phyloP scores from a whole-genome alignment of 2,797 vertebrate genomes.

The Catamblyrhynchus diadema region DNA sequence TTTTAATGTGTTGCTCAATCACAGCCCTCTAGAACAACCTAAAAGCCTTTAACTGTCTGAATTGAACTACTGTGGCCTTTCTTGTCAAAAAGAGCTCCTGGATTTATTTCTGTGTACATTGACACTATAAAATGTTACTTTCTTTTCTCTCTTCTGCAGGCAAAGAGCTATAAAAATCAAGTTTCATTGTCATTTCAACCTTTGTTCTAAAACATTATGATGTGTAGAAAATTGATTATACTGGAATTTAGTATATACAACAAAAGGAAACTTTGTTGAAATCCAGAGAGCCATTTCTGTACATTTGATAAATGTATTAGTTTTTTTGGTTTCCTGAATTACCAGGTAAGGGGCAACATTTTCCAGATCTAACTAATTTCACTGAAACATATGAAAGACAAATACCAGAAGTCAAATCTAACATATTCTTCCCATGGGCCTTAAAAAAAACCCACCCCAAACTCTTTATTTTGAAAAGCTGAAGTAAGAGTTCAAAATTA shows the following conservation, averaged over 20 bases:
- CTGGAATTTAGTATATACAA: slow-evolving; percentile 33
- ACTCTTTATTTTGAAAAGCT: slow-evolving; percentile 64
- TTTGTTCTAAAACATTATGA: slow-evolving; percentile 55
- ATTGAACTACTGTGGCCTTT: slow-evolving; percentile 15
- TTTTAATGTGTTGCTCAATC: not conserved
- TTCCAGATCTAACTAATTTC: slow-evolving; percentile 74
- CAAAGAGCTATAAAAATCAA: slow-evolving; percentile 36
- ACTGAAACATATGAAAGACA: slow-evolving; percentile 72
- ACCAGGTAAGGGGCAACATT: slow-evolving; percentile 73
- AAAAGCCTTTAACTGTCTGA: slow-evolving; percentile 3
- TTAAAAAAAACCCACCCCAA: slow-evolving; percentile 34
- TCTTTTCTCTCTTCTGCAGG: slow-evolving; percentile 21
- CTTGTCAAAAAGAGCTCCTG: slow-evolving; percentile 23
- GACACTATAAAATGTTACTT: slow-evolving; percentile 38
- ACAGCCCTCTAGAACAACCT: not conserved
- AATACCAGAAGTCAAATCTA: slow-evolving; percentile 73
- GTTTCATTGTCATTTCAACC: slow-evolving; percentile 46
- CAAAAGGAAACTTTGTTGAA: slow-evolving; percentile 60
- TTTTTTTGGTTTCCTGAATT: slow-evolving; percentile 75
- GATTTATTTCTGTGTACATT: slow-evolving; percentile 52
- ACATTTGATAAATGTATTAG: slow-evolving; percentile 73
- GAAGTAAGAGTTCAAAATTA: slow-evolving; percentile 63
- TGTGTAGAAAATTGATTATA: slow-evolving; percentile 60
- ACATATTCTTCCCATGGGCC: slow-evolving; percentile 68
- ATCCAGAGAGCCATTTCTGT: slow-evolving; percentile 56